Evolutionary conservation across 2,888 invertebrate genomes (phyloP).

Genomic region (Tortricodes alternella): DNA sequence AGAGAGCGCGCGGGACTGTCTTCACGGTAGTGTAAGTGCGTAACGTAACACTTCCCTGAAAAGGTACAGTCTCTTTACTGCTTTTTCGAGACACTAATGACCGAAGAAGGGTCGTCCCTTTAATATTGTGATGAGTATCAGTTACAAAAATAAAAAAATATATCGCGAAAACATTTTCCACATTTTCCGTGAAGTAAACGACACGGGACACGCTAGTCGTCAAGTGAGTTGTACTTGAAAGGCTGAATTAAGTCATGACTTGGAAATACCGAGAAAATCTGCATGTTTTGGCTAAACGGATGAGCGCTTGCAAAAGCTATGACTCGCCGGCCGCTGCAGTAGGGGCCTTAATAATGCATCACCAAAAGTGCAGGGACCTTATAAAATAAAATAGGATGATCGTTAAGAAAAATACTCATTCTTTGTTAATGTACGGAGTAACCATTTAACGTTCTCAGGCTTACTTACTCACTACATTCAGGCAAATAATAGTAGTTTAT

Average conservation of each 20-base stretch:
- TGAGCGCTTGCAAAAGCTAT: not conserved
- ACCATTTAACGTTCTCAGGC: too few relatives aligned
- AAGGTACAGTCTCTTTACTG: conserved; percentile 48
- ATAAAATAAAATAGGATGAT: too few relatives aligned
- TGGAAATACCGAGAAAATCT: not conserved
- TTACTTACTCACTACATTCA: too few relatives aligned
- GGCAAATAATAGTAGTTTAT: too few relatives aligned
- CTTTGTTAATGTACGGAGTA: too few relatives aligned
- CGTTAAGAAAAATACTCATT: too few relatives aligned
- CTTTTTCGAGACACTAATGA: conserved; percentile 49
- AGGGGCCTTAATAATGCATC: not conserved
- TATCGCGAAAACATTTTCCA: conserved; percentile 3
- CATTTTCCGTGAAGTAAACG: not conserved
- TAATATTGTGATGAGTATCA: conserved; percentile 45
- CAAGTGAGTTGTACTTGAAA: not conserved
- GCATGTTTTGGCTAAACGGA: conserved; percentile 5
- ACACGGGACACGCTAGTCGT: not conserved
- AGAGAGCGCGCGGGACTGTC: conserved; percentile 32
- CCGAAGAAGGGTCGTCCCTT: conserved; percentile 45
- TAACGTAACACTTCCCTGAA: conserved; percentile 38
- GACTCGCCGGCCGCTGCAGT: not conserved
- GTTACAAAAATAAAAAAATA: conserved; percentile 25
- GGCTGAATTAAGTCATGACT: not conserved
- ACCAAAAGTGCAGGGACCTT: not conserved
- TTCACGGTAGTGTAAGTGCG: conserved; percentile 41